These are phyloP conservation scores for Plumapathes pennacea DNA, from an alignment of 92 coral and sea anemone species.

Conservation along the genomic window DNA sequence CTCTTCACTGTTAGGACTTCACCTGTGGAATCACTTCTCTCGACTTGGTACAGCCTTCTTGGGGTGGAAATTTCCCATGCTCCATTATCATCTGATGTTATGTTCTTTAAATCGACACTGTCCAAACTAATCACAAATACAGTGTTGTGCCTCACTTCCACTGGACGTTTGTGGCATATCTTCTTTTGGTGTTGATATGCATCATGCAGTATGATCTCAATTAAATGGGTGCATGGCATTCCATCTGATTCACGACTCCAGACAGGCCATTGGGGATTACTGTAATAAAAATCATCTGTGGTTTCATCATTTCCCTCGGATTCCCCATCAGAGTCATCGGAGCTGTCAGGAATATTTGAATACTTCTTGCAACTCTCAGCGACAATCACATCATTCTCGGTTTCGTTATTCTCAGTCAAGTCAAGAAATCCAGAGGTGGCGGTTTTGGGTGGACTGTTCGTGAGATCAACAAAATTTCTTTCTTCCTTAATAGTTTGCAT, in stretches of 20 bases:
- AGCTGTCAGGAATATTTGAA: too few species aligned
- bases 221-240: conserved; percentile 7
- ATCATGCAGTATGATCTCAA: conserved; percentile 16
- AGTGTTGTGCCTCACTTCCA: conserved; percentile 34
- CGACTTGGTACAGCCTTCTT: conserved; percentile 37
- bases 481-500: too few species aligned
- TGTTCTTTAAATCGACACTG: conserved; percentile 15
- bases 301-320: too few species aligned
- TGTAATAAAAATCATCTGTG: conserved; percentile 17
- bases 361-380: too few species aligned
- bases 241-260: conserved; percentile 26
- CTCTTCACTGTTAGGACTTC: conserved; percentile 23
- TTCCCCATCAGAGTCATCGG: not conserved
- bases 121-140: conserved; percentile 37
- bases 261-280: conserved; percentile 25
- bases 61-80: conserved; percentile 34
- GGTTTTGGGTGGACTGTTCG: too few species aligned
- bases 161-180: conserved; percentile 12
- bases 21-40: conserved; percentile 14
- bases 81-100: conserved; percentile 33
- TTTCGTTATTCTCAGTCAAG: too few species aligned
- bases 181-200: conserved; percentile 11
- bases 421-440: too few species aligned
- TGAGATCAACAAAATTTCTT: too few species aligned
- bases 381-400: too few species aligned